A percentile compares a stretch with the other conserved stretches of the same genome.
Evolutionary conservation across 1,140 invertebrate genomes (phyloP).

Genomic region (Drusus annulatus): DNA sequence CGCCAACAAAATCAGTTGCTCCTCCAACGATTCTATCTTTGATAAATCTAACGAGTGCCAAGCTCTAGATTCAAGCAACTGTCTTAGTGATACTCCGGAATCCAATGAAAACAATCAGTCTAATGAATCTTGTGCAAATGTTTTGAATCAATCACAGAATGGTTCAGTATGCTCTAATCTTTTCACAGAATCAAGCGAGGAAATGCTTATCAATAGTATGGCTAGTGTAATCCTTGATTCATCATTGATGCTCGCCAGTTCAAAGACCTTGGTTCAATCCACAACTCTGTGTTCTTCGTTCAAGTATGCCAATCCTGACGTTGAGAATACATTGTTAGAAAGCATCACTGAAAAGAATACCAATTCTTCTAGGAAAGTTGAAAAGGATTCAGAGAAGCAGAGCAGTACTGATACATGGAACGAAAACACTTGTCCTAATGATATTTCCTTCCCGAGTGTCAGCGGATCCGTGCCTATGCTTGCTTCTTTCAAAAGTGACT

Average conservation of each 20-base stretch:
- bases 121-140: conserved; percentile 68
- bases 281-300: conserved; percentile 25
- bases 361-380: conserved; percentile 61
- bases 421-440: conserved; percentile 81
- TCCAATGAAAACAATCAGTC: conserved; percentile 64
- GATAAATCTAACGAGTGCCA: conserved; percentile 65
- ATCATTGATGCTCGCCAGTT: conserved; percentile 31
- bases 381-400: conserved; percentile 48
- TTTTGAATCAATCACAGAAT: conserved; percentile 38
- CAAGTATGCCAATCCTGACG: conserved; percentile 25
- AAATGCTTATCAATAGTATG: conserved; percentile 9
- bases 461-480: conserved; percentile 81
- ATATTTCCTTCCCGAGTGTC: conserved; percentile 84
- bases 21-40: conserved; percentile 42
- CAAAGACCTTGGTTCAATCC: conserved; percentile 41
- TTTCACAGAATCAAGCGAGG: neutral
- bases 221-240: conserved; percentile 1
- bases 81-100: conserved; percentile 56
- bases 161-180: neutral
- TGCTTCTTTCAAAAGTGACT: conserved; percentile 78
- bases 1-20: neutral
- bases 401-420: conserved; percentile 79
- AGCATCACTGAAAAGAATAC: conserved; percentile 56
- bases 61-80: conserved; percentile 61
- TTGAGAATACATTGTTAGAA: conserved; percentile 56